Conservation (phyloP, 2,113 vertebrate genomes). For the Prinia subflava region DNA sequence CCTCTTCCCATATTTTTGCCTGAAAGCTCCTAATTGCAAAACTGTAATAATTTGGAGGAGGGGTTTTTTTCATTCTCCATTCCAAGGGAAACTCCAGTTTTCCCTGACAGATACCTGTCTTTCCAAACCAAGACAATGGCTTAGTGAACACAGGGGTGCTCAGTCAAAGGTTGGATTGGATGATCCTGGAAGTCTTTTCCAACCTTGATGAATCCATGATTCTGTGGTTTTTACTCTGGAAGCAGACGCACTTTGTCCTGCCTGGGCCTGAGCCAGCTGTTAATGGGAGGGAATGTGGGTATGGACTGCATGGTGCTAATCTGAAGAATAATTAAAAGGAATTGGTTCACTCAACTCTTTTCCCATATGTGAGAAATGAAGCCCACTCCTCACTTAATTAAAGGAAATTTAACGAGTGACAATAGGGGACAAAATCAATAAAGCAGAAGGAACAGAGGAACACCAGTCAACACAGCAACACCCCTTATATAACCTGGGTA, state of each 20-base stretch:
- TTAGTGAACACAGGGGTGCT: not conserved
- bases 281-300: accelerated
- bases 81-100: no score
- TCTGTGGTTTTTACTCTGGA: not conserved
- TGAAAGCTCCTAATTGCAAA: no score
- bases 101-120: no score
- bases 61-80: no score
- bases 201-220: not conserved
- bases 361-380: not conserved
- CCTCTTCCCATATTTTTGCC: no score
- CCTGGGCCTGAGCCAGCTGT: not conserved
- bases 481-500: not conserved
- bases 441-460: not conserved
- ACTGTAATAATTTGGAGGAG: no score
- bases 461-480: not conserved
- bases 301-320: accelerated
- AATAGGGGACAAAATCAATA: not conserved
- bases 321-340: not conserved
- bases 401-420: not conserved
- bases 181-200: not conserved
- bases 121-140: no score
- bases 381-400: no score
- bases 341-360: not conserved
- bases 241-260: not conserved
- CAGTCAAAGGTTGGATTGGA: not conserved